Percentiles rank a stretch among this genome's conserved stretches.
Conservation (phyloP, 2,888 invertebrate species). For the Blastobasis adustella region DNA sequence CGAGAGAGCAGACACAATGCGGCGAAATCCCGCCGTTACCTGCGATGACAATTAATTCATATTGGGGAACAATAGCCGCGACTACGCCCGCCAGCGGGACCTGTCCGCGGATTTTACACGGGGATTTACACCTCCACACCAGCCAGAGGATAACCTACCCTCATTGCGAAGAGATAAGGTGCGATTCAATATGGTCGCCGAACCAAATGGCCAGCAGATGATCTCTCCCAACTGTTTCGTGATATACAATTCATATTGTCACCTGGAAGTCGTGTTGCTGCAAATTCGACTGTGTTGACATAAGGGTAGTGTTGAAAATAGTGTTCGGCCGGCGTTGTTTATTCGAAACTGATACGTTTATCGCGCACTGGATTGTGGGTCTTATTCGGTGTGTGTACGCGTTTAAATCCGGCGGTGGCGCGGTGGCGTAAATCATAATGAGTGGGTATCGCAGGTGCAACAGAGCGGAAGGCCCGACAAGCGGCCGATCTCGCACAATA, state of each 20-base stretch:
- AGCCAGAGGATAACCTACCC: constrained; percentile 20
- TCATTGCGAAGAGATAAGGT: constrained; percentile 15
- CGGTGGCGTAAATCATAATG: constrained; percentile 16
- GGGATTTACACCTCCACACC: constrained; percentile 40
- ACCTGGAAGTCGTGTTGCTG: constrained; percentile 39
- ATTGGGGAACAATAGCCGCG: constrained; percentile 43
- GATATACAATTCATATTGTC: constrained; percentile 56
- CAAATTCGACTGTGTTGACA: constrained; percentile 27
- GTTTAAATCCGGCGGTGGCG: background rate
- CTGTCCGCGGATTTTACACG: constrained; percentile 57
- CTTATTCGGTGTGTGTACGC: constrained; percentile 10
- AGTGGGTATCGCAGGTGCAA: constrained; percentile 52
- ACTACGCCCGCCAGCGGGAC: constrained; percentile 38
- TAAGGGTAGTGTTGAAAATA: too few relatives aligned
- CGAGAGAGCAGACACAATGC: background rate
- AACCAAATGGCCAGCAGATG: constrained; percentile 40
- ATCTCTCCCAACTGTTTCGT: constrained; percentile 48
- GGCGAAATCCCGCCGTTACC: constrained; percentile 34
- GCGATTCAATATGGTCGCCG: constrained; percentile 16
- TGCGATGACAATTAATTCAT: constrained; percentile 56
- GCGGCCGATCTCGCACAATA: constrained; percentile 63
- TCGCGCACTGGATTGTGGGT: constrained; percentile 6
- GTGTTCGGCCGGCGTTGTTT: background rate
- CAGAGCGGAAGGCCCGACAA: constrained; percentile 67
- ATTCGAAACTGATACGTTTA: background rate